phyloP scores from a whole-genome alignment of 2,797 vertebrate species.

The Muraenolepis orangiensis region DNA sequence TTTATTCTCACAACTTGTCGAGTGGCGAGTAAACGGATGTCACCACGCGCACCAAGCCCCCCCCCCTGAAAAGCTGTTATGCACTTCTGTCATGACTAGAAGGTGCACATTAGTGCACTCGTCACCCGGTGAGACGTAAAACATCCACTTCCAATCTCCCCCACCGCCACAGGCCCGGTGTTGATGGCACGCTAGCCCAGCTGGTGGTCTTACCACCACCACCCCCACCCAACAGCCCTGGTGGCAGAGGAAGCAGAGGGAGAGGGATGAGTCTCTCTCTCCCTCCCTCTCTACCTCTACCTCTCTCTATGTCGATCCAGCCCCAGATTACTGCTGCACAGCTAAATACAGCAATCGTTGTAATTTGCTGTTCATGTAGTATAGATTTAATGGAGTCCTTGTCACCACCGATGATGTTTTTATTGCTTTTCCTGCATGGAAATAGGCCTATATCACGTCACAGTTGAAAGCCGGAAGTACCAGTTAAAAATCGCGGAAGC shows the following conservation, averaged over 20 bases:
- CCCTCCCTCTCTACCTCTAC: neutral
- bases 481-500: too few relatives aligned
- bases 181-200: conserved; percentile 31
- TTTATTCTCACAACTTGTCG: neutral
- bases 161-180: neutral
- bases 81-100: neutral
- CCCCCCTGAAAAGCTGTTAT: neutral
- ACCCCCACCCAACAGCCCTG: neutral
- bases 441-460: too few relatives aligned
- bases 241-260: neutral
- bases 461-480: too few relatives aligned
- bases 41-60: neutral
- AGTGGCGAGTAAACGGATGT: neutral
- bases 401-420: neutral
- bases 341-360: neutral
- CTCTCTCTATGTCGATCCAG: neutral
- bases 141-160: neutral
- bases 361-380: neutral
- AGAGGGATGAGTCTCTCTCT: neutral
- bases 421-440: neutral
- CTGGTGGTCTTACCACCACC: conserved; percentile 28
- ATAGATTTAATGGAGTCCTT: neutral
- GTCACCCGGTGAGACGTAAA: neutral
- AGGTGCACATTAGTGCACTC: neutral
- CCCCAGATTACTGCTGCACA: neutral